phyloP scores from a whole-genome alignment of 2,113 vertebrate species.

The Alouatta palliata region DNA sequence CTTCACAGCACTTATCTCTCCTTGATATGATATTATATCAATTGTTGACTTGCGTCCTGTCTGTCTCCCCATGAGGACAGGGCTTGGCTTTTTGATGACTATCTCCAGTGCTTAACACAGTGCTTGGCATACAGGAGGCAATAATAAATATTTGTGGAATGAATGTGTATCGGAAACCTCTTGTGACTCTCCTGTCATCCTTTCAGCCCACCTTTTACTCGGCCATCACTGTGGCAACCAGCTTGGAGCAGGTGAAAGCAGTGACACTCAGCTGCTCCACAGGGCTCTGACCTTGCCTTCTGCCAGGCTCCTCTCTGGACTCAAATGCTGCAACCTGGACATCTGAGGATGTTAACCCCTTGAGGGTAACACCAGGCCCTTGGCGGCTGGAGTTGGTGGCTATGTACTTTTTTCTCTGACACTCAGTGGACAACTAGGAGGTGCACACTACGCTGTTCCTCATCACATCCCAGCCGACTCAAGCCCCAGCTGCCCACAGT shows the following conservation, averaged over 20 bases:
- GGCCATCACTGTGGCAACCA: background rate
- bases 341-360: background rate
- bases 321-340: background rate
- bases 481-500: background rate
- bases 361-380: background rate
- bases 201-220: background rate
- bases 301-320: background rate
- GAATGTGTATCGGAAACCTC: background rate
- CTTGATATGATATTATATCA: background rate
- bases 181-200: background rate
- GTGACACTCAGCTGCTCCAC: background rate
- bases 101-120: background rate
- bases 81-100: background rate
- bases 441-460: background rate
- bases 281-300: background rate
- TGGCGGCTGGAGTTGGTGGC: background rate
- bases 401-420: background rate
- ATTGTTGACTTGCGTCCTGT: background rate
- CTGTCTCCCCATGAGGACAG: background rate
- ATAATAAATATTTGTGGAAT: background rate
- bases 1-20: background rate
- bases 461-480: background rate
- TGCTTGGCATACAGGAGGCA: background rate
- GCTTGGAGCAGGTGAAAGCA: background rate
- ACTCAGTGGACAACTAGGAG: background rate